These are phyloP conservation scores for Iselma pallidipennis DNA, from an alignment of 2,888 invertebrate genomes.

Conservation along the genomic window DNA sequence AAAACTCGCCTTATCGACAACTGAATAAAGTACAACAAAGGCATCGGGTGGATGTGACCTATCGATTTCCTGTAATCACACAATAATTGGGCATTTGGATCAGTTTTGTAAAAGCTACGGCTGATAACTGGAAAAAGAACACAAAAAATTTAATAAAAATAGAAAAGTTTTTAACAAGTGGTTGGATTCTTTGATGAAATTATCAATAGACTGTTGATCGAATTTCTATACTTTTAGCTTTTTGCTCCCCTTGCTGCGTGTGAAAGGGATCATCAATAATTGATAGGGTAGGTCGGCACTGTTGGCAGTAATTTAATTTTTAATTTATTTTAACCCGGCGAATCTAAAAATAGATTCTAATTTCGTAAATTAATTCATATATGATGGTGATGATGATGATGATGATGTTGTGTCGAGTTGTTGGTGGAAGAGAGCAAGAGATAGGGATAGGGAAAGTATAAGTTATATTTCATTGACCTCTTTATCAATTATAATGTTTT, in stretches of 20 bases:
- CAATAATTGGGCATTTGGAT: slow-evolving; percentile 1
- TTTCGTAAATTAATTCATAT: neutral
- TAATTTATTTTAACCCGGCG: neutral
- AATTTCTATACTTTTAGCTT: neutral
- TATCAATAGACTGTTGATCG: neutral
- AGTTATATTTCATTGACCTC: too few relatives aligned
- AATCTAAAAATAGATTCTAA: neutral
- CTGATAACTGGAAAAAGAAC: neutral
- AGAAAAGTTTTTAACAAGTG: neutral
- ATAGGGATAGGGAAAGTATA: too few relatives aligned
- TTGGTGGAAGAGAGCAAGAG: too few relatives aligned
- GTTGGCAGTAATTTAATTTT: neutral
- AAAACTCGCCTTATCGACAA: slow-evolving; percentile 88
- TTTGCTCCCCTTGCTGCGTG: neutral
- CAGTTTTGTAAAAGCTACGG: neutral
- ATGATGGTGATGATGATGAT: too few relatives aligned
- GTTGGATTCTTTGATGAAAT: neutral
- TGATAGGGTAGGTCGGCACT: neutral
- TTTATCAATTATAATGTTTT: too few relatives aligned
- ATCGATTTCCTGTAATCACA: slow-evolving; percentile 69
- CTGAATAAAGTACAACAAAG: slow-evolving; percentile 87
- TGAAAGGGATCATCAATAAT: neutral
- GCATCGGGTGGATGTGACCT: slow-evolving; percentile 75
- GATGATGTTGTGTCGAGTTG: too few relatives aligned
- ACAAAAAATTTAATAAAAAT: too few relatives aligned